Percentiles rank a stretch among this genome's conserved stretches.
These are phyloP conservation scores for Poeciliopsis presidionis DNA, from an alignment of 2,797 vertebrate species.

Conservation along the genomic window DNA sequence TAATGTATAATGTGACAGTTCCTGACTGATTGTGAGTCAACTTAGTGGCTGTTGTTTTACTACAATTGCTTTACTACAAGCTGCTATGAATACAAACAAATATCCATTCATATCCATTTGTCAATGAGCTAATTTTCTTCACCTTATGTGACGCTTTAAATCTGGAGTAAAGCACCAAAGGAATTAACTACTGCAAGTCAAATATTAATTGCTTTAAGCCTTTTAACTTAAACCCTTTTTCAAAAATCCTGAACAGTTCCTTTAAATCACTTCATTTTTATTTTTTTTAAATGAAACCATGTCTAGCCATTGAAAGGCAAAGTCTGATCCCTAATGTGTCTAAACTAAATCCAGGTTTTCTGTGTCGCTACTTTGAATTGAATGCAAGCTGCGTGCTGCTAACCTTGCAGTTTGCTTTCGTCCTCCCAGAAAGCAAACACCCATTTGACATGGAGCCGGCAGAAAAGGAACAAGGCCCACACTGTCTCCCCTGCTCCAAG, in stretches of 20 bases:
- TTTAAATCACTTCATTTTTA: neutral
- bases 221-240: neutral
- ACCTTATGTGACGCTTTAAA: neutral
- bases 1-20: neutral
- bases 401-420: slow-evolving; percentile 40
- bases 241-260: neutral
- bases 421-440: slow-evolving; percentile 76
- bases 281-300: neutral
- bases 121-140: neutral
- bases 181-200: neutral
- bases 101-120: neutral
- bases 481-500: slow-evolving; percentile 70
- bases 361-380: slow-evolving; percentile 22
- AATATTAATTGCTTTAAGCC: neutral
- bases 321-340: slow-evolving; percentile 10
- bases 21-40: neutral
- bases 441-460: slow-evolving; percentile 69
- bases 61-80: no score
- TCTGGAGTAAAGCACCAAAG: neutral
- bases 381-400: slow-evolving; percentile 43
- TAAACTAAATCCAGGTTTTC: slow-evolving; percentile 22
- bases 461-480: slow-evolving; percentile 71
- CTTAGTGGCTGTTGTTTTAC: neutral
- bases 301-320: neutral
- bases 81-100: neutral